phyloP scores from a whole-genome alignment of 2,113 vertebrate genomes.

The Sinocyclocheilus grahami region DNA sequence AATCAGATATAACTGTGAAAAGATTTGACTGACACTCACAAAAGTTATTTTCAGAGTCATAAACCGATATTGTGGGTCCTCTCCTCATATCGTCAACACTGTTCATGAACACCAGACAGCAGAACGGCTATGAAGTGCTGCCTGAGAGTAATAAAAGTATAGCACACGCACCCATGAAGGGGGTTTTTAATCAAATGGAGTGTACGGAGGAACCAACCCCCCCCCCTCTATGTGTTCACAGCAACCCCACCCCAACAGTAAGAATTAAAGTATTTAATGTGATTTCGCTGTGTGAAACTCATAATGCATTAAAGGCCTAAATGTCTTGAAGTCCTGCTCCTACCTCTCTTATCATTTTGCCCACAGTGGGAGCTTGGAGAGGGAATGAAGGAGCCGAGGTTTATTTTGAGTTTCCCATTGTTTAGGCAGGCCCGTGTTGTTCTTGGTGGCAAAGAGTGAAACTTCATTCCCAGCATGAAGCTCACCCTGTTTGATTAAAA shows the following conservation, averaged over 20 bases:
- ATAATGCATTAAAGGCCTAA: conserved; percentile 67
- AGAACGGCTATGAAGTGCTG: conserved; percentile 46
- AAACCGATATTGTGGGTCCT: conserved; percentile 62
- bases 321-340: conserved; percentile 60
- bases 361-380: conserved; percentile 68
- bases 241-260: conserved; percentile 74
- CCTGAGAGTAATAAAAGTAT: conserved; percentile 68
- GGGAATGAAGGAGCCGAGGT: conserved; percentile 63
- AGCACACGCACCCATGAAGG: conserved; percentile 64
- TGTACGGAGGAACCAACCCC: conserved; percentile 66
- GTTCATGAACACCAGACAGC: conserved; percentile 49
- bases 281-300: conserved; percentile 62
- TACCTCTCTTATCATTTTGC: conserved; percentile 69
- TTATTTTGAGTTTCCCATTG: conserved; percentile 69
- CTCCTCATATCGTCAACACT: conserved; percentile 45
- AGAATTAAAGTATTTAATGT: conserved; percentile 71
- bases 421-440: conserved; percentile 69
- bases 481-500: conserved; percentile 76
- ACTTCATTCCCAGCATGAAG: conserved; percentile 69
- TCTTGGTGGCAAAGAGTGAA: conserved; percentile 64
- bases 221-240: conserved; percentile 70
- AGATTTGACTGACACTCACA: too few relatives aligned
- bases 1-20: background rate
- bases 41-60: background rate
- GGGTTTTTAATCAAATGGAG: conserved; percentile 76